Percentiles rank a stretch among this genome's conserved stretches.
phyloP scores from a whole-genome alignment of 2,113 vertebrate genomes.

The Callorhinus ursinus region DNA sequence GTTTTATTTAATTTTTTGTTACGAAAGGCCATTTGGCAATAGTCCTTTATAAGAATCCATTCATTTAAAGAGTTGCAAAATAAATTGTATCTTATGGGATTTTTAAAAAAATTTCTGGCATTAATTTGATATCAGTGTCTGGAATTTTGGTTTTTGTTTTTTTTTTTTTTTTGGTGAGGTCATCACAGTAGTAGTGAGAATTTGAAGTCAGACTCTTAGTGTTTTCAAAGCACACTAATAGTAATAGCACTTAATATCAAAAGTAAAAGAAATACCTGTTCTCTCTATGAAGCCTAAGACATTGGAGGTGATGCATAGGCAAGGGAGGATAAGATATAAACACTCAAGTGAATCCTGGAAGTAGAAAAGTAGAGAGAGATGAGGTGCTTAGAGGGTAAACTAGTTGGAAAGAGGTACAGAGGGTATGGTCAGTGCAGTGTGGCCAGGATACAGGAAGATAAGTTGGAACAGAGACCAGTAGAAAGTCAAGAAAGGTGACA shows the following conservation, averaged over 20 bases:
- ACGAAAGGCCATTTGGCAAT: neutral
- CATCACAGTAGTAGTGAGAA: neutral
- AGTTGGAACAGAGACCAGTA: neutral
- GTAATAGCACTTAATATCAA: neutral
- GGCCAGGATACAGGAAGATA: neutral
- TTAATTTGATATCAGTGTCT: conserved; percentile 5
- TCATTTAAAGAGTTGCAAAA: conserved; percentile 1
- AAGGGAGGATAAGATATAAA: neutral
- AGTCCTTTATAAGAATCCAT: neutral
- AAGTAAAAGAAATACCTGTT: neutral
- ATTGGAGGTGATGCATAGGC: neutral
- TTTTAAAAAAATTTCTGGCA: neutral
- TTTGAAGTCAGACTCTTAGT: neutral
- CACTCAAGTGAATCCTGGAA: neutral
- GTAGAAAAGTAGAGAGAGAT: neutral
- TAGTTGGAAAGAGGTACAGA: neutral
- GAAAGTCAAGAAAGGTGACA: neutral
- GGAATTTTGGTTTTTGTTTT: neutral
- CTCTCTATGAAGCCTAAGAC: neutral
- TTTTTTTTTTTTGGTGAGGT: neutral
- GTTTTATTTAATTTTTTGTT: conserved; percentile 43
- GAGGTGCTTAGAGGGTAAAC: neutral
- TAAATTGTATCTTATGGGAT: neutral
- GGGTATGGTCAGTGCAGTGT: neutral
- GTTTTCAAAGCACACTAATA: neutral